Evolutionary conservation across 1,140 invertebrate species (phyloP).

Genomic region (Ditylenchus dipsaci): DNA sequence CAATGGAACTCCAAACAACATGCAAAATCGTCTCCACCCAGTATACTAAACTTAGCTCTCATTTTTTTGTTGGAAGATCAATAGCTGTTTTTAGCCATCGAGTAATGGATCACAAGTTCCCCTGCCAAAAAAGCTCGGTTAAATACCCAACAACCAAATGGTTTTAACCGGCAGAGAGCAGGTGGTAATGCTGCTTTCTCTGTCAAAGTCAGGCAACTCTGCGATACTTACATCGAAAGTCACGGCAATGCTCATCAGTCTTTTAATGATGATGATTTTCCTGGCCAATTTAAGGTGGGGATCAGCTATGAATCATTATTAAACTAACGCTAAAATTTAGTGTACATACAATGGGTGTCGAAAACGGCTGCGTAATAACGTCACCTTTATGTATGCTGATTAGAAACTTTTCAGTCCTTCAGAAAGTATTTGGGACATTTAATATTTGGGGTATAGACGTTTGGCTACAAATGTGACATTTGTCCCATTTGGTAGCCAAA

Average conservation of each 20-base stretch:
- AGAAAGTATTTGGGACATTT: too few relatives aligned
- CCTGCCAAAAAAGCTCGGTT: background rate
- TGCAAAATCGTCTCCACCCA: background rate
- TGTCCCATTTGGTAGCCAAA: too few relatives aligned
- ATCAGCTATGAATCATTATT: too few relatives aligned
- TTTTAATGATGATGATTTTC: conserved; percentile 11
- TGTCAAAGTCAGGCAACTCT: background rate
- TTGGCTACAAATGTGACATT: too few relatives aligned
- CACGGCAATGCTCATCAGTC: background rate
- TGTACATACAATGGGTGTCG: conserved; percentile 13
- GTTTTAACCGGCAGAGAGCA: too few relatives aligned
- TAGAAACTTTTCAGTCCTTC: background rate
- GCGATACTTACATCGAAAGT: background rate
- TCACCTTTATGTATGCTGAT: conserved; percentile 13
- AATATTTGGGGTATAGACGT: too few relatives aligned
- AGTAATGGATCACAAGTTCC: background rate
- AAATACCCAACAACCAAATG: background rate
- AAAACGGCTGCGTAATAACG: conserved; percentile 15
- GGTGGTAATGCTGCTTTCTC: too few relatives aligned
- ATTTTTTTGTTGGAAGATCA: background rate
- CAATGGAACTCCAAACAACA: too few relatives aligned
- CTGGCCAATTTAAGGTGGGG: conserved; percentile 22
- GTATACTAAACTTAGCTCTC: background rate
- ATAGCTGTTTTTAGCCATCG: background rate
- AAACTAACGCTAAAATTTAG: too few relatives aligned